phyloP scores from a whole-genome alignment of 2,888 invertebrate species.

The Lepidocyrtinus sp. region DNA sequence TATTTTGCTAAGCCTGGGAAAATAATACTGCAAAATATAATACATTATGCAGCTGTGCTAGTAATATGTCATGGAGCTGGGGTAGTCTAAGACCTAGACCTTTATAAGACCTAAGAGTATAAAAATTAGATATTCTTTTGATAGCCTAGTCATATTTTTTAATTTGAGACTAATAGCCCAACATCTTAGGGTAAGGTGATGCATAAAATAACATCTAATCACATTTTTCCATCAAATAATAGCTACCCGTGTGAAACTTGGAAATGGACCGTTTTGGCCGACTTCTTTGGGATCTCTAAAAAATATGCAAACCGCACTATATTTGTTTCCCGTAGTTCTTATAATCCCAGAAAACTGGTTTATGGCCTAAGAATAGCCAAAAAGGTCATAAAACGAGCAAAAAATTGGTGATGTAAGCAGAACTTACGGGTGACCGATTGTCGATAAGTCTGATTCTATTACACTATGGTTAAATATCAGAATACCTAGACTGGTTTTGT shows the following conservation, averaged over 20 bases:
- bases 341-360: no score
- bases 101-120: constrained; percentile 19
- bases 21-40: neutral
- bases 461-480: no score
- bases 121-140: constrained; percentile 52
- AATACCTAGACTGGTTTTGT: no score
- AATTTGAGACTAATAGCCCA: constrained; percentile 50
- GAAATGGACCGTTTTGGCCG: no score
- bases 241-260: neutral
- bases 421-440: no score
- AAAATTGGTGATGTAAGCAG: constrained; percentile 46
- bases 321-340: no score
- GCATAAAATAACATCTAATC: no score
- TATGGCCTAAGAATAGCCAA: constrained; percentile 50
- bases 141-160: constrained; percentile 53
- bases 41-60: neutral
- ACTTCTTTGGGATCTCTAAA: no score
- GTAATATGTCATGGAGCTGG: neutral
- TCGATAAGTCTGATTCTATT: no score
- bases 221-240: constrained; percentile 3
- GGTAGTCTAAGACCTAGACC: neutral
- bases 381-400: constrained; percentile 51
- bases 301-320: no score
- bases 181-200: neutral
- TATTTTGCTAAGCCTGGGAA: constrained; percentile 6